Conservation (phyloP, 64 coral and sea anemone genomes). For the Porites lutea region DNA sequence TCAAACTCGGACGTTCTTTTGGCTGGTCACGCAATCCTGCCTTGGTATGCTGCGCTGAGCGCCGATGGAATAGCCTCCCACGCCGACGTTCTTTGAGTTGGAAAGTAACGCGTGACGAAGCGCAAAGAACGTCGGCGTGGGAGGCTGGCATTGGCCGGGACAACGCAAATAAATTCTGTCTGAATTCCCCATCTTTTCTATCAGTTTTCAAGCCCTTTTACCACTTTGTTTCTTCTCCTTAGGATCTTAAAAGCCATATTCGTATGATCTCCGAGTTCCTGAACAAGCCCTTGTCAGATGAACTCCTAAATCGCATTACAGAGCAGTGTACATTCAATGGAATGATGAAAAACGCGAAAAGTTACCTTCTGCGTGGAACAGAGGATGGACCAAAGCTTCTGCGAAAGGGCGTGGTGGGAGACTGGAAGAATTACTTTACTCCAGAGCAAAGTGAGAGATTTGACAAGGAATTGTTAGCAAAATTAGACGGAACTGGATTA, state of each 20-base stretch:
- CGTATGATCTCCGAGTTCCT: not conserved
- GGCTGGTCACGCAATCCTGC: no score
- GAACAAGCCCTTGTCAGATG: not conserved
- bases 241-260: not conserved
- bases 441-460: not conserved
- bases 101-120: no score
- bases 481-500: slow-evolving; percentile 1
- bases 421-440: slow-evolving; percentile 3
- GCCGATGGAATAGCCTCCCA: no score
- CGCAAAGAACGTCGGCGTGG: no score
- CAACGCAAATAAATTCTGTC: no score
- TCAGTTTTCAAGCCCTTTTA: no score
- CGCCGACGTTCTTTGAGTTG: no score
- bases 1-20: no score
- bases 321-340: slow-evolving; percentile 12
- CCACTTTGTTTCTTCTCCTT: not conserved
- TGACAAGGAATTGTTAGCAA: not conserved
- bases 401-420: not conserved
- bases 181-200: no score
- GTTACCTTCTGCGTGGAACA: not conserved
- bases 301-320: not conserved
- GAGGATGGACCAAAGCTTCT: not conserved
- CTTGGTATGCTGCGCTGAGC: no score
- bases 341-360: slow-evolving; percentile 3
- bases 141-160: no score